A percentile compares a stretch with the other conserved stretches of the same genome.
These are phyloP conservation scores for Eurosta solidaginis DNA, from an alignment of 1,140 invertebrate species.

Conservation along the genomic window DNA sequence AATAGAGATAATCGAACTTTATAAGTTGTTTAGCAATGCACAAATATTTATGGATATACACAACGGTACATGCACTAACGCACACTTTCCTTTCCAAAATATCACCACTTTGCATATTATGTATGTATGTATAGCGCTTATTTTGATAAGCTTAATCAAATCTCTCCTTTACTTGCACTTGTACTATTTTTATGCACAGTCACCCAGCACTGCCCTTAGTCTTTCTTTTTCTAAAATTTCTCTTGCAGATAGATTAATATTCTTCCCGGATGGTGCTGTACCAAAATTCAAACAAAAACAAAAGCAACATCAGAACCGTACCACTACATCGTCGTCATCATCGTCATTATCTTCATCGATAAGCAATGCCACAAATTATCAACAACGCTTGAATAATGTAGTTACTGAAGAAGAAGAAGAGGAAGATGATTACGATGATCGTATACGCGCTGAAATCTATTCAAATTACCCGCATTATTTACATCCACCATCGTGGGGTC, in stretches of 20 bases:
- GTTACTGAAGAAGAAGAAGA: slow-evolving; percentile 42
- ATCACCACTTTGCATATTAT: neutral
- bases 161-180: neutral
- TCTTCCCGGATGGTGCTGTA: slow-evolving; percentile 57
- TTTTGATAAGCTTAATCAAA: slow-evolving; percentile 7
- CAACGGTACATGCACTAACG: neutral
- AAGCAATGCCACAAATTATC: slow-evolving; percentile 35
- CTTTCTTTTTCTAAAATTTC: slow-evolving; percentile 3
- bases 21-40: neutral
- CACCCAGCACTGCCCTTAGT: slow-evolving; percentile 28
- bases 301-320: slow-evolving; percentile 40
- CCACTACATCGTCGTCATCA: slow-evolving; percentile 34
- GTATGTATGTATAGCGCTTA: too few species aligned
- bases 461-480: slow-evolving; percentile 57
- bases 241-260: slow-evolving; percentile 58
- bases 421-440: slow-evolving; percentile 56
- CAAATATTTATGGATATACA: neutral
- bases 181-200: neutral
- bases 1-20: neutral
- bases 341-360: slow-evolving; percentile 6
- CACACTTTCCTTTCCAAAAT: neutral
- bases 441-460: slow-evolving; percentile 57
- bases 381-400: slow-evolving; percentile 52
- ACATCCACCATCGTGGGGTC: slow-evolving; percentile 56
- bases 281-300: slow-evolving; percentile 32